phyloP scores from a whole-genome alignment of 2,888 invertebrate species.

The Chrysomela aeneicollis region DNA sequence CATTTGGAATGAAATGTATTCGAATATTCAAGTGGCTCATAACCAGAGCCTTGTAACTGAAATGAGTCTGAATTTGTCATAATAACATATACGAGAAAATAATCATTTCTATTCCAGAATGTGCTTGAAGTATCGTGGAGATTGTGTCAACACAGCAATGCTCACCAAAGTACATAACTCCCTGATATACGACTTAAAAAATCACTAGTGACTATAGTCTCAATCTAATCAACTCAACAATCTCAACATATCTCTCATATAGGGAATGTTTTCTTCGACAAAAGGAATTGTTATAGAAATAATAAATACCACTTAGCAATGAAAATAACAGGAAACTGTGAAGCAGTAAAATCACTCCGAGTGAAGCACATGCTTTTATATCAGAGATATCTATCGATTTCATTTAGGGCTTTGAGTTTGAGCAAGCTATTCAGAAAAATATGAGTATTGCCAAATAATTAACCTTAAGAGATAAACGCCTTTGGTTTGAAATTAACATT shows the following conservation, averaged over 20 bases:
- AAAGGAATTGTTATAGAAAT: too few species aligned
- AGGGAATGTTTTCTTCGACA: too few species aligned
- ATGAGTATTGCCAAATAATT: slow-evolving; percentile 32
- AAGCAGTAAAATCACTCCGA: not conserved
- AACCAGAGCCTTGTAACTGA: not conserved
- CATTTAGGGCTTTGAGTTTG: slow-evolving; percentile 35
- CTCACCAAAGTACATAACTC: slow-evolving; percentile 26
- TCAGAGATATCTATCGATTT: slow-evolving; percentile 24
- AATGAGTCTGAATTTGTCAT: slow-evolving; percentile 10
- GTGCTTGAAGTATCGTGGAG: not conserved
- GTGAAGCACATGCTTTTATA: not conserved
- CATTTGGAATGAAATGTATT: not conserved
- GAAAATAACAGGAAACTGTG: slow-evolving; percentile 1
- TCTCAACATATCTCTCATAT: not conserved
- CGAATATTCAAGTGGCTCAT: not conserved
- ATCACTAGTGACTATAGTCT: not conserved
- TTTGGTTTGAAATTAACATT: slow-evolving; percentile 48
- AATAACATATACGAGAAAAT: not conserved
- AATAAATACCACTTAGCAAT: not conserved
- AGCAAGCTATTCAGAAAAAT: slow-evolving; percentile 35
- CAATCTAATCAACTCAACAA: slow-evolving; percentile 3
- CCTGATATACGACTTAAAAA: slow-evolving; percentile 24
- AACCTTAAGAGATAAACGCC: slow-evolving; percentile 42
- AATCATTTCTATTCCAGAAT: not conserved
- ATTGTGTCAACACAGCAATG: slow-evolving; percentile 25